Base-by-base conservation (phyloP, 2,797 vertebrate genomes). In the Furcifer pardalis region DNA sequence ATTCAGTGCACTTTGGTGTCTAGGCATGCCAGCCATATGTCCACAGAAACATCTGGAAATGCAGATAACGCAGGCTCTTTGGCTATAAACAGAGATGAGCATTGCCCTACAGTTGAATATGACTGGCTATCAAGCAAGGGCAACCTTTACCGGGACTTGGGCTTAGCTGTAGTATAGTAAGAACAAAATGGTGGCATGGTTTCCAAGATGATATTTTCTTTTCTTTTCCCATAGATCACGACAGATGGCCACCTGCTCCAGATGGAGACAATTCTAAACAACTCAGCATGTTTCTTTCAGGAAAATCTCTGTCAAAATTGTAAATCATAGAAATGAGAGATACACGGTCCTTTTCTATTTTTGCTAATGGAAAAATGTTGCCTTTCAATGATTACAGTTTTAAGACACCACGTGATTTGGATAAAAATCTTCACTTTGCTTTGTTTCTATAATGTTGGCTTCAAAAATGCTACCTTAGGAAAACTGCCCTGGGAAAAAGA, bases 231-330 rank as follows among this genome's bases (percentile, higher is more conserved):
- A 86, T 92, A 99, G 98, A 98, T 92, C 98, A 99, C 90, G 91
- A 93, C 79, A 96, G 96, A 40, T 99, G 98, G 98, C 97, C 97
- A 0, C 78, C 94, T 1, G 96, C 96, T 87, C 95, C 95, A 82
- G 95, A 97, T 37, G 97, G 98, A 46, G 97, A 97, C 88, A 97
- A 97, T 89, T 79, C 96, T 62, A 91, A 94, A 6, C 92, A 96
- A 77, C 74, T 97, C 88, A 95, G 80, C 84, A 92, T 96, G 13
- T 91, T 98, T 13, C 81, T 97, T 35, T 84, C 92, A 85, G 84
- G 74, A 7, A 30, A 93, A 49, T 42, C 75, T 37, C 89, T 86
- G 44, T 56, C 94, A 77, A 95, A 92, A n/a, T 88, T 95, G 25
- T 97, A 86, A 86, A 71, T 62, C 66, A 62, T 90, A 90, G 86